phyloP scores from a whole-genome alignment of 2,797 vertebrate species.

The Gallinago nigripennis region DNA sequence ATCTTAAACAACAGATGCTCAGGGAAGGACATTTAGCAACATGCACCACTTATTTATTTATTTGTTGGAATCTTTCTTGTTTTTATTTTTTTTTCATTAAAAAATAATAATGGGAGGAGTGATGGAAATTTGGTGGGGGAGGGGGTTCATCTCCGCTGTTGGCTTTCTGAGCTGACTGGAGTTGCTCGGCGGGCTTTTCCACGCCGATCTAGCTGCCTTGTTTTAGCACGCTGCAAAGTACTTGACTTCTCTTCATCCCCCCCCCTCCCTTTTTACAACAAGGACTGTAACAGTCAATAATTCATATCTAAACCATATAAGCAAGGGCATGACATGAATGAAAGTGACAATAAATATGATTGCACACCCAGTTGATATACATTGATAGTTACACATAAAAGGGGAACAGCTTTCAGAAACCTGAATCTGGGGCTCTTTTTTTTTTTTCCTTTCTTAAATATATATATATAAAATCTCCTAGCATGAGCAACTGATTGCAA shows the following conservation, averaged over 20 bases:
- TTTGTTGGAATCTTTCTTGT: slow-evolving; percentile 37
- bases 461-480: slow-evolving; percentile 12
- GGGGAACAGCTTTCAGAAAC: slow-evolving; percentile 53
- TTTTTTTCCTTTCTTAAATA: not conserved
- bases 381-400: slow-evolving; percentile 77
- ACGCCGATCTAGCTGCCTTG: not conserved
- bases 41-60: slow-evolving; percentile 71
- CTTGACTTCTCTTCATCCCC: slow-evolving; percentile 15
- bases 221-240: slow-evolving; percentile 36
- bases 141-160: not conserved
- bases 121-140: not conserved
- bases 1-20: slow-evolving; percentile 79
- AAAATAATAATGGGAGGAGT: not conserved
- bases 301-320: slow-evolving; percentile 79
- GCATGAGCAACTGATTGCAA: slow-evolving; percentile 60
- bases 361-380: slow-evolving; percentile 76
- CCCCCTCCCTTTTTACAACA: slow-evolving; percentile 44
- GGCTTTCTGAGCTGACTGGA: not conserved
- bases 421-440: not conserved
- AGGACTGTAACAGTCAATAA: slow-evolving; percentile 78
- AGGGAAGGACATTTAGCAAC: slow-evolving; percentile 71
- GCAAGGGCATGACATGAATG: slow-evolving; percentile 80
- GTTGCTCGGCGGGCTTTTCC: not conserved
- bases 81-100: not conserved
- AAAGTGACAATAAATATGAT: slow-evolving; percentile 83